Percentiles rank a stretch among this genome's conserved stretches.
These are phyloP conservation scores for Psophia crepitans DNA, from an alignment of 2,113 vertebrate species.

Conservation along the genomic window DNA sequence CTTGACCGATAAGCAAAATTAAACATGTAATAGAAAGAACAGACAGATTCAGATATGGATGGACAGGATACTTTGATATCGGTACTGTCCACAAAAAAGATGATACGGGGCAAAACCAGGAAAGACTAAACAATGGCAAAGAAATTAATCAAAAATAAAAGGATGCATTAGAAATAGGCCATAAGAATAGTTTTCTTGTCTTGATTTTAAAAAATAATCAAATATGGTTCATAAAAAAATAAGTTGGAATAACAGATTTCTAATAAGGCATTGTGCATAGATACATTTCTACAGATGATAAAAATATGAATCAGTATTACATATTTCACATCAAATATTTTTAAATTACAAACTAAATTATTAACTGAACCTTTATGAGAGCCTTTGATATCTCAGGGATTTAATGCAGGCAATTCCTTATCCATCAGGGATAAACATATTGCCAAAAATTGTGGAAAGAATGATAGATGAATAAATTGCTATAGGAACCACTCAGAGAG, in stretches of 20 bases:
- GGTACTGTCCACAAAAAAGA: not conserved
- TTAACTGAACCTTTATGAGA: not conserved
- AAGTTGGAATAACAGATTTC: not conserved
- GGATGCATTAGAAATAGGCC: not conserved
- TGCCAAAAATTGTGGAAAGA: not conserved
- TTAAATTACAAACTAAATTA: not conserved
- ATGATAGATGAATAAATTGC: not conserved
- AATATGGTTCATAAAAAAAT: not conserved
- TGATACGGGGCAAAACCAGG: not conserved
- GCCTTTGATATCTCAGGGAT: not conserved
- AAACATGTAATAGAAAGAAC: not conserved
- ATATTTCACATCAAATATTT: not conserved
- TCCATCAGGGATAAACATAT: not conserved
- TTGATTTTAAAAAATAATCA: not conserved
- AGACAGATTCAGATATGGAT: not conserved
- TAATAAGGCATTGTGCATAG: not conserved
- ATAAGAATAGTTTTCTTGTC: not conserved
- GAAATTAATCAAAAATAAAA: not conserved
- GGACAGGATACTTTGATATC: fast-evolving
- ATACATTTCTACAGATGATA: not conserved
- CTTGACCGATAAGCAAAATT: not conserved
- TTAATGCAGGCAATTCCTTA: not conserved
- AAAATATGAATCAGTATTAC: not conserved
- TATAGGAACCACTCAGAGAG: not conserved
- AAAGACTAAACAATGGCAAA: not conserved